A percentile compares a stretch with the other conserved stretches of the same genome.
phyloP scores from a whole-genome alignment of 1,140 invertebrate genomes.

The Drosophila arawakana region DNA sequence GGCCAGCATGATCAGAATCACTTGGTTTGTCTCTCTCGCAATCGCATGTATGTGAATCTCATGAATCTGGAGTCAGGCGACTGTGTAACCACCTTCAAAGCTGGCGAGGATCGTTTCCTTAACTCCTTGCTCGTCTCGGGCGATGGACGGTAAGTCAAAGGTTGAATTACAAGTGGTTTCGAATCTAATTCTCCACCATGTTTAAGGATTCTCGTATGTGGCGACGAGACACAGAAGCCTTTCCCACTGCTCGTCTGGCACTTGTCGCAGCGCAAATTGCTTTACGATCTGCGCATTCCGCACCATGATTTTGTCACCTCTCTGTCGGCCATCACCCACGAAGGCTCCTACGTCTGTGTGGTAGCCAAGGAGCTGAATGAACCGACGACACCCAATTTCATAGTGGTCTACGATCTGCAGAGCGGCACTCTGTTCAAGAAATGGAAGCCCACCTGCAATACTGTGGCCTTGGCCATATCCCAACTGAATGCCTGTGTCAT shows the following conservation, averaged over 20 bases:
- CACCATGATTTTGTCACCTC: constrained; percentile 95
- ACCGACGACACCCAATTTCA: constrained; percentile 91
- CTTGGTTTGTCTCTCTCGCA: constrained; percentile 92
- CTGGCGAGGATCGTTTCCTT: constrained; percentile 94
- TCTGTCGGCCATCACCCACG: constrained; percentile 93
- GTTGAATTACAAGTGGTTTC: neutral
- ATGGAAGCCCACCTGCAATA: constrained; percentile 93
- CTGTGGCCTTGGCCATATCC: constrained; percentile 92
- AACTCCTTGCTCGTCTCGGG: constrained; percentile 94
- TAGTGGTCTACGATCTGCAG: constrained; percentile 95
- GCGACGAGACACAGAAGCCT: constrained; percentile 95
- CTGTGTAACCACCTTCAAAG: constrained; percentile 94
- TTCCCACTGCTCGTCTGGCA: constrained; percentile 96
- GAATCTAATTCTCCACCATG: neutral
- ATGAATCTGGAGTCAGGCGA: constrained; percentile 92
- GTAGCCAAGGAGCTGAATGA: constrained; percentile 92
- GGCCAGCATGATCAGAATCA: constrained; percentile 92
- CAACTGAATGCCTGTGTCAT: constrained; percentile 92
- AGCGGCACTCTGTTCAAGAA: constrained; percentile 96
- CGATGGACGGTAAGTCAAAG: constrained; percentile 89
- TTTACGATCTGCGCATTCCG: constrained; percentile 94
- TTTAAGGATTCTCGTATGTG: constrained; percentile 92
- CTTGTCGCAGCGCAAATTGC: constrained; percentile 91
- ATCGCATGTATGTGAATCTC: constrained; percentile 95
- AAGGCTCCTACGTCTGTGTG: constrained; percentile 90